Conservation (phyloP, 1,140 invertebrate genomes). For the Drosophila simulans region DNA sequence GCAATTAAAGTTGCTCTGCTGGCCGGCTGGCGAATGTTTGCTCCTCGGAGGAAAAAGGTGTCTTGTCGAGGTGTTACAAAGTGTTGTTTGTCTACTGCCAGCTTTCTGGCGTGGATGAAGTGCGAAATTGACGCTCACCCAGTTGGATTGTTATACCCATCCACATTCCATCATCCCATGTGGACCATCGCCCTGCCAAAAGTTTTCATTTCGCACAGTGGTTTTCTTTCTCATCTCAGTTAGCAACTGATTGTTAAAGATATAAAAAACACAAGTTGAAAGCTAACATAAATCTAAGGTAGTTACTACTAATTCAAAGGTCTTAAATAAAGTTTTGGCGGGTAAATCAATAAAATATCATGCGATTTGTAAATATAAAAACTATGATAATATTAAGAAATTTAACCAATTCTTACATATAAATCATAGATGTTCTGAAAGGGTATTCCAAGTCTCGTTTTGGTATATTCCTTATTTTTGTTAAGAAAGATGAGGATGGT, state of each 20-base stretch:
- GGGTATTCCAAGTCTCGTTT: slow-evolving; percentile 8
- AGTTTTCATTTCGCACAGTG: slow-evolving; percentile 6
- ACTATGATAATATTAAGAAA: too few relatives aligned
- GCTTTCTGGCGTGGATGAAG: slow-evolving; percentile 49
- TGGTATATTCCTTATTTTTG: not conserved
- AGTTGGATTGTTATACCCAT: slow-evolving; percentile 2
- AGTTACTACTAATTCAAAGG: not conserved
- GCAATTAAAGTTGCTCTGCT: slow-evolving; percentile 43
- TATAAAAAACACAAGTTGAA: not conserved
- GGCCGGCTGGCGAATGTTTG: slow-evolving; percentile 66
- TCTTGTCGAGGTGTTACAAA: slow-evolving; percentile 46
- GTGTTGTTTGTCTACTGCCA: slow-evolving; percentile 43
- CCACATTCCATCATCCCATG: not conserved
- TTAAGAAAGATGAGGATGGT: not conserved
- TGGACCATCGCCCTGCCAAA: slow-evolving; percentile 5
- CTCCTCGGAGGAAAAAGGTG: slow-evolving; percentile 31
- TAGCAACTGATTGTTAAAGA: slow-evolving; percentile 16
- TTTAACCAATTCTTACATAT: too few relatives aligned
- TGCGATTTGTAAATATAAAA: too few relatives aligned
- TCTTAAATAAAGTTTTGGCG: too few relatives aligned
- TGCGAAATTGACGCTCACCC: slow-evolving; percentile 65
- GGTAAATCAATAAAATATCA: too few relatives aligned
- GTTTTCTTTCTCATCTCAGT: not conserved
- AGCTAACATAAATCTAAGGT: not conserved
- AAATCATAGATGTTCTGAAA: not conserved